These are phyloP conservation scores for Procambarus virginalis DNA, from an alignment of 1,140 invertebrate species.

Conservation along the genomic window DNA sequence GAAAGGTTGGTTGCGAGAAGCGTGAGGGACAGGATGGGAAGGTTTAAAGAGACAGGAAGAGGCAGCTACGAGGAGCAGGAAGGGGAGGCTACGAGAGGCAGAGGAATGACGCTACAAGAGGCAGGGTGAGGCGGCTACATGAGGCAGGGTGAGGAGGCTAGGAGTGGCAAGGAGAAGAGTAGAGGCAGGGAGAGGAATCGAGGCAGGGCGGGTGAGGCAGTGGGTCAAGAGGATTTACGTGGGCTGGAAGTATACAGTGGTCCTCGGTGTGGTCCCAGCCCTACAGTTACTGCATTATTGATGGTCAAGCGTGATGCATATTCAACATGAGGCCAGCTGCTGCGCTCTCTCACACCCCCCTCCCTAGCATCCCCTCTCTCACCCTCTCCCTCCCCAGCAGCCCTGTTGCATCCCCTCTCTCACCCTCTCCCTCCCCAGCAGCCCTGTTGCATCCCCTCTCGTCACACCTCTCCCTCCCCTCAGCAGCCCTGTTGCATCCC, in stretches of 20 bases:
- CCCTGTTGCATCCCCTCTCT: background rate
- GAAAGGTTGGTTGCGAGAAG: no score
- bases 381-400: background rate
- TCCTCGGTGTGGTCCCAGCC: slow-evolving; percentile 21
- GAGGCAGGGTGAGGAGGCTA: background rate
- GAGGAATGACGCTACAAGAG: background rate
- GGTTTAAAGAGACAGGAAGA: no score
- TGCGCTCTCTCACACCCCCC: background rate
- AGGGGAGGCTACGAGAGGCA: no score
- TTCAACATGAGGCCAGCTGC: slow-evolving; percentile 16
- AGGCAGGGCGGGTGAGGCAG: background rate
- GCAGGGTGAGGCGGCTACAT: background rate
- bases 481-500: no score
- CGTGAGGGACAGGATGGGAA: no score
- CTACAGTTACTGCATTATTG: slow-evolving; percentile 45
- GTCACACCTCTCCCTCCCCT: no score
- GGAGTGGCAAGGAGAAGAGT: no score
- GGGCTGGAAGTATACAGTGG: background rate
- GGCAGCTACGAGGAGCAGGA: no score
- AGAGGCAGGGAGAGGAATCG: background rate
- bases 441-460: background rate
- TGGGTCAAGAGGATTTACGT: background rate
- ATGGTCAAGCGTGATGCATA: slow-evolving; percentile 44
- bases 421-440: background rate
- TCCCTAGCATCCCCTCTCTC: background rate